Conservation (phyloP, 2,888 invertebrate species). For the Drosophila suboccidentalis region DNA sequence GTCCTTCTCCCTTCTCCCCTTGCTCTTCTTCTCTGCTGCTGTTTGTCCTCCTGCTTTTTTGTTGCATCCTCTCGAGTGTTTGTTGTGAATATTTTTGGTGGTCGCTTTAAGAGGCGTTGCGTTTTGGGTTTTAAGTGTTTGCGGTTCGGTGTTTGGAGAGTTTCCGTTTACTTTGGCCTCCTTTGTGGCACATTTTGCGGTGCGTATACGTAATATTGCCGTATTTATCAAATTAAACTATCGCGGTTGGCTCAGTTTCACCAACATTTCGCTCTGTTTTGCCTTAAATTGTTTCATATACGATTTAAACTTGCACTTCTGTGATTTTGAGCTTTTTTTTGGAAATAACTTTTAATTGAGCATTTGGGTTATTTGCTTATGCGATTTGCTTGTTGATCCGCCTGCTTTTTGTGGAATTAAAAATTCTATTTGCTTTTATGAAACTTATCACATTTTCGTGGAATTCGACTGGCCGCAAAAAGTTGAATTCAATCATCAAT, state of each 20-base stretch:
- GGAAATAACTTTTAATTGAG: conserved; percentile 56
- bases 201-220: conserved; percentile 55
- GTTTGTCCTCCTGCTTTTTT: conserved; percentile 13
- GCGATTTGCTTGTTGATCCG: conserved; percentile 21
- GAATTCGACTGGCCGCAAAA: conserved; percentile 20
- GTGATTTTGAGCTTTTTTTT: conserved; percentile 8
- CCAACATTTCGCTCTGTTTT: conserved; percentile 36
- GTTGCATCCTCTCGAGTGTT: conserved; percentile 41
- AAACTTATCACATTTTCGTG: conserved; percentile 29
- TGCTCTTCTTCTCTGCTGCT: not conserved
- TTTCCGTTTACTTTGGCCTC: conserved; percentile 51
- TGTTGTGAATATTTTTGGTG: conserved; percentile 73
- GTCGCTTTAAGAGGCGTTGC: conserved; percentile 45
- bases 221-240: conserved; percentile 63
- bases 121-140: conserved; percentile 48
- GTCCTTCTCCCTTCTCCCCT: conserved; percentile 6
- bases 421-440: conserved; percentile 30
- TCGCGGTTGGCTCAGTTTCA: conserved; percentile 27
- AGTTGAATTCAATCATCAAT: conserved; percentile 10
- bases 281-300: conserved; percentile 3
- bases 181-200: conserved; percentile 62
- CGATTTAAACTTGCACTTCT: conserved; percentile 19
- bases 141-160: conserved; percentile 55
- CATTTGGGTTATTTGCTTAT: conserved; percentile 43
- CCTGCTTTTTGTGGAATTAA: conserved; percentile 33